Percentiles rank a stretch among this genome's conserved stretches.
Evolutionary conservation across 1,140 invertebrate species (phyloP).

Genomic region (Drosophila melanogaster): DNA sequence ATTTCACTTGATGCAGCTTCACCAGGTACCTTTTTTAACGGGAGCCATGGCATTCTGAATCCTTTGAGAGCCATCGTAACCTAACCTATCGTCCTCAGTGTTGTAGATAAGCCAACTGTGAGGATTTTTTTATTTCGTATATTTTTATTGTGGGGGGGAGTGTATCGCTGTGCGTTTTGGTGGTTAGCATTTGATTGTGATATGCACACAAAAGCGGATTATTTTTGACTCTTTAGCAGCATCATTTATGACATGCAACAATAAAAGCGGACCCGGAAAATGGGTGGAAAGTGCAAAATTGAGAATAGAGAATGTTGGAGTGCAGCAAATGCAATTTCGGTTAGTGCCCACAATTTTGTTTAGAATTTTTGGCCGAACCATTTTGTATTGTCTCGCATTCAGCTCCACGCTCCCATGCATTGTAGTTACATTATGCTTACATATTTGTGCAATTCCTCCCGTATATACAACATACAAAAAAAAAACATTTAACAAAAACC

Average conservation of each 20-base stretch:
- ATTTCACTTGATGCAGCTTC: slow-evolving; percentile 6
- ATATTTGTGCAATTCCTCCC: slow-evolving; percentile 33
- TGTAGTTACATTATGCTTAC: slow-evolving; percentile 51
- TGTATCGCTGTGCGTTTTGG: not conserved
- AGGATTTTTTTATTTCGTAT: not conserved
- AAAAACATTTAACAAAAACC: slow-evolving; percentile 10
- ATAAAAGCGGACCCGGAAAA: slow-evolving; percentile 44
- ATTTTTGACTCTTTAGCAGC: slow-evolving; percentile 76
- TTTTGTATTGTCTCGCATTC: slow-evolving; percentile 62
- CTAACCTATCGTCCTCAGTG: slow-evolving; percentile 10
- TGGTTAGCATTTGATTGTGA: slow-evolving; percentile 72
- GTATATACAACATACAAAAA: not conserved
- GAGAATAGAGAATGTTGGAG: not conserved
- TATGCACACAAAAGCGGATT: slow-evolving; percentile 81
- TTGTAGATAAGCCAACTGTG: slow-evolving; percentile 14
- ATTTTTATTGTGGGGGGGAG: not conserved
- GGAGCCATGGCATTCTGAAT: not conserved
- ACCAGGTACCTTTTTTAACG: slow-evolving; percentile 21
- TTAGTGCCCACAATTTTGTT: slow-evolving; percentile 78
- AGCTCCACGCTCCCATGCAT: slow-evolving; percentile 44
- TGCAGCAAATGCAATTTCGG: slow-evolving; percentile 66
- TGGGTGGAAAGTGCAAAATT: not conserved
- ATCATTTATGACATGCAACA: slow-evolving; percentile 81
- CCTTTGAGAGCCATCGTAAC: slow-evolving; percentile 5
- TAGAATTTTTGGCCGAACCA: slow-evolving; percentile 58